These are phyloP conservation scores for Monopis laevigella DNA, from an alignment of 2,888 invertebrate species.

Conservation along the genomic window DNA sequence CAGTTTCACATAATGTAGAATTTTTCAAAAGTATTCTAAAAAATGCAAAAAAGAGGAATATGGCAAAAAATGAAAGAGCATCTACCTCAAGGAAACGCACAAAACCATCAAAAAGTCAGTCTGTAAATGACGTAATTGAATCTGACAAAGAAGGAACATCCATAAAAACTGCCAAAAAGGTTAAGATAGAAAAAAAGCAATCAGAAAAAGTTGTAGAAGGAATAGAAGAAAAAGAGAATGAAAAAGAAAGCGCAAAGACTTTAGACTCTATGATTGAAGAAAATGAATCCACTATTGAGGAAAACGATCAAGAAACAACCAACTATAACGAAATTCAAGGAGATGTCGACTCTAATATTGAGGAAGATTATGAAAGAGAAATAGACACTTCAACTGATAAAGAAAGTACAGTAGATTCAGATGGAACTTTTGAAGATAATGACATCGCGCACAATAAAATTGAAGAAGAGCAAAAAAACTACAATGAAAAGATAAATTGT, in stretches of 20 bases:
- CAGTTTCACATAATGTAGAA: conserved; percentile 11
- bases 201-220: background rate
- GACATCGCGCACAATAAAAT: too few relatives aligned
- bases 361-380: too few relatives aligned
- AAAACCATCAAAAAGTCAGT: background rate
- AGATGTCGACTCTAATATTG: too few relatives aligned
- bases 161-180: too few relatives aligned
- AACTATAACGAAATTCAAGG: too few relatives aligned
- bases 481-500: background rate
- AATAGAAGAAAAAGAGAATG: background rate
- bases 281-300: too few relatives aligned
- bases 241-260: background rate
- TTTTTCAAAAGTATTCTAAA: conserved; percentile 13
- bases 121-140: background rate
- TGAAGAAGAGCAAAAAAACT: too few relatives aligned
- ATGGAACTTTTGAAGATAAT: too few relatives aligned
- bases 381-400: too few relatives aligned
- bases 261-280: background rate
- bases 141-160: background rate
- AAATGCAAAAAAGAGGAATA: conserved; percentile 11
- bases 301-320: too few relatives aligned
- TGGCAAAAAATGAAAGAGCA: conserved; percentile 10
- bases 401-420: too few relatives aligned
- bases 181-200: background rate
- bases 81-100: background rate